Base-by-base conservation (phyloP, 2,113 vertebrate species). In the Apteryx mantelli region DNA sequence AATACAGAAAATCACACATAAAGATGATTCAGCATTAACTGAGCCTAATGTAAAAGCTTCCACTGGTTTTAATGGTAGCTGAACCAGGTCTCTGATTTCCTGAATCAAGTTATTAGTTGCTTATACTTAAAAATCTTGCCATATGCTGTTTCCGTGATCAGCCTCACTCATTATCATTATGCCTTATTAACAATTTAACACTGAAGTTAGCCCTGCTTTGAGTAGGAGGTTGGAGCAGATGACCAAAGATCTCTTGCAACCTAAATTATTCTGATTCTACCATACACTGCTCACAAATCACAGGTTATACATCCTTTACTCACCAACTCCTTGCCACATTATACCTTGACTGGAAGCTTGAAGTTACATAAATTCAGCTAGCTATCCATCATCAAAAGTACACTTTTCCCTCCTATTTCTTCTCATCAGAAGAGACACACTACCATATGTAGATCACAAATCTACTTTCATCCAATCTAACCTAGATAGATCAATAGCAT, bases 21-120 rank as follows among this genome's bases (percentile, higher is more conserved):
- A 21, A 84, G 55, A 77, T 86, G 71, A 96, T 91, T 89, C 88
- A 95, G 68, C 82, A 93, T 48, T 87, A 94, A 65, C 50, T n/a
- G 77, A 56, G 28, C 71, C 66, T 70, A 53, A 68, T 28, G 63
- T 34, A 93, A 90, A 86, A 81, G 22, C 50, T 74, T 70, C 75
- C 34, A 75, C 26, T 68, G n/a, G 46, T 61, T 86, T 66, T 69
- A 77, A 78, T 11, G 34, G 50, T 16, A 63, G 53, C 1, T 66
- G 34, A 91, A 83, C 17, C n/a, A 10, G 38, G 66, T 13, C 50
- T 82, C 63, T 3, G 1, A 77, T 58, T 77, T 94, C 90, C 74
- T 86, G 82, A 76, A 73, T 44, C 69, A 84, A 71, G 50, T 69
- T 93, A 77, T 22, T 69, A 70, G 61, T 80, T 55, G 24, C 56